Evolutionary conservation across 1,140 invertebrate species (phyloP).

Genomic region (Achroia grisella): DNA sequence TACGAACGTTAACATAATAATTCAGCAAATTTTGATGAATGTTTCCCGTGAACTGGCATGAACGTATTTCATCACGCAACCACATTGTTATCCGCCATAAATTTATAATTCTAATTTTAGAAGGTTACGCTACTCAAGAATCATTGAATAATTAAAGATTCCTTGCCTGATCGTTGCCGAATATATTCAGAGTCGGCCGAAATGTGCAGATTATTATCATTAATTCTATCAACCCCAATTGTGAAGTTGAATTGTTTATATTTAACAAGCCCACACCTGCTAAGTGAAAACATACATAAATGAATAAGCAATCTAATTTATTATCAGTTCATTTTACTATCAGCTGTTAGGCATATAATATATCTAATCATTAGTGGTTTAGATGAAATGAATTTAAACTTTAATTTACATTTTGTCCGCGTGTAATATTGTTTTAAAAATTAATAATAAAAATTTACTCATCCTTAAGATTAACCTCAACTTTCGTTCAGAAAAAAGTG

Average conservation of each 20-base stretch:
- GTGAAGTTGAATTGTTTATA: slow-evolving; percentile 6
- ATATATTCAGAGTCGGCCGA: slow-evolving; percentile 22
- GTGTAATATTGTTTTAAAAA: no score
- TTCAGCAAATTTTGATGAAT: background rate
- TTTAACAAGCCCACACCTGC: background rate
- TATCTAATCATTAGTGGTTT: no score
- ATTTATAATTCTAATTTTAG: slow-evolving; percentile 40
- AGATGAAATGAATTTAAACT: no score
- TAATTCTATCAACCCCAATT: slow-evolving; percentile 37
- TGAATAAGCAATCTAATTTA: no score
- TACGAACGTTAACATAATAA: no score
- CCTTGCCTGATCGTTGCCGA: slow-evolving; percentile 25
- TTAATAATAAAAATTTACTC: no score
- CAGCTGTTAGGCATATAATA: no score
- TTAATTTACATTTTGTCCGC: no score
- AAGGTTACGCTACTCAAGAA: slow-evolving; percentile 30
- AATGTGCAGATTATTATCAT: slow-evolving; percentile 31
- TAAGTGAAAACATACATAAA: no score
- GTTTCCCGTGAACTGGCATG: slow-evolving; percentile 8
- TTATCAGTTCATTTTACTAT: no score
- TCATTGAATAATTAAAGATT: slow-evolving; percentile 46
- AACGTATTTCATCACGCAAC: slow-evolving; percentile 23
- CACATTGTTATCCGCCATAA: slow-evolving; percentile 30
- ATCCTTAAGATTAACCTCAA: no score
- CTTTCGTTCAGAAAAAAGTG: no score